Evolutionary conservation across 30 jellyfish, hydroid and myxozoan species (phyloP).

Genomic region (Mastigias papua): DNA sequence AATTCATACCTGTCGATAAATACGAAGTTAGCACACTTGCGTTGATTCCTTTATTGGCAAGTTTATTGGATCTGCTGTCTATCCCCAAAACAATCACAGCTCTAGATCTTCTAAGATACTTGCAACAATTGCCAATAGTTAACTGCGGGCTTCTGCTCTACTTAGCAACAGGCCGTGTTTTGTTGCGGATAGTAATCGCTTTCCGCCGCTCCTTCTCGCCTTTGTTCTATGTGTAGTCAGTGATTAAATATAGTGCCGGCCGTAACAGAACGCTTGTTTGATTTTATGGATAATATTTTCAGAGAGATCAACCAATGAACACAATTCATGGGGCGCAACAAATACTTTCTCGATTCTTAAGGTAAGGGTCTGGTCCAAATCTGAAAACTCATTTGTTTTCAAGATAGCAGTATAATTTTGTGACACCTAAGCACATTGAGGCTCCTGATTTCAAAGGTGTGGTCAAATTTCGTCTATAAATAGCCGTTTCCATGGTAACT

Average conservation of each 20-base stretch:
- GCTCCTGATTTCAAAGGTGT: too few species aligned
- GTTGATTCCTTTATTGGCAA: not conserved
- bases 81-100: not conserved
- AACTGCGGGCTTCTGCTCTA: not conserved
- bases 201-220: not conserved
- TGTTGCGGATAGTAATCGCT: not conserved
- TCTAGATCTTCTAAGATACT: not conserved
- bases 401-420: too few species aligned
- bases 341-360: constrained; percentile 5
- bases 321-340: constrained; percentile 22
- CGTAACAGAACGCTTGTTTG: constrained; percentile 22
- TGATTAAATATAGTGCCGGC: constrained; percentile 5
- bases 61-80: not conserved
- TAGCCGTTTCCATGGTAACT: too few species aligned
- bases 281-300: constrained; percentile 22
- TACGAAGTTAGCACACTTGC: not conserved
- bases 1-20: not conserved
- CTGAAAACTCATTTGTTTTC: too few species aligned
- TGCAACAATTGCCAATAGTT: not conserved
- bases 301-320: constrained; percentile 33
- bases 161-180: constrained; percentile 6
- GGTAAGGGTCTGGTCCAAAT: too few species aligned
- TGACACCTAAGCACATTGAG: too few species aligned
- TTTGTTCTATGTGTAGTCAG: constrained; percentile 8
- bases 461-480: too few species aligned